Conservation (phyloP, 2,797 vertebrate species). For the Hippopotamyrus pictus region DNA sequence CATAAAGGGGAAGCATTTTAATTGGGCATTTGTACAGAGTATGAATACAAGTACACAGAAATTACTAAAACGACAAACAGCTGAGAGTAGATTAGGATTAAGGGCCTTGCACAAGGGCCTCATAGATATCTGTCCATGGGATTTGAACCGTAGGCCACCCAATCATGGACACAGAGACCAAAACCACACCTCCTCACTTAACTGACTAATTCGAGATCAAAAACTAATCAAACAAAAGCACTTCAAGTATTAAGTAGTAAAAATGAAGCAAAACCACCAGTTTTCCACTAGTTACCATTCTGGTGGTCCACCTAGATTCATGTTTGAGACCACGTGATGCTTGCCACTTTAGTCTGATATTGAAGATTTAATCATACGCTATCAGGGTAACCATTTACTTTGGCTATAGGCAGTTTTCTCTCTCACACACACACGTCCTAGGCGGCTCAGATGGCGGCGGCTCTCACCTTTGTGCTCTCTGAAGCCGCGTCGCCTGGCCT, state of each 20-base stretch:
- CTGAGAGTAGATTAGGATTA: neutral
- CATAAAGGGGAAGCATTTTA: neutral
- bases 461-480: conserved; percentile 69
- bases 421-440: neutral
- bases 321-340: neutral
- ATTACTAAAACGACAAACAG: neutral
- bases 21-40: neutral
- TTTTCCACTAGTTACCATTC: neutral
- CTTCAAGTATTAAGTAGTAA: neutral
- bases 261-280: neutral
- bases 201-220: neutral
- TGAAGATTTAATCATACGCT: neutral
- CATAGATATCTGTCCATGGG: neutral
- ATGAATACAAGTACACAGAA: neutral
- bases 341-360: neutral
- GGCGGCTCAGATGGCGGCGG: neutral
- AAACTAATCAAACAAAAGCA: neutral
- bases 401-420: neutral
- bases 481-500: conserved; percentile 47
- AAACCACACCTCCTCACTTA: neutral
- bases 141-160: neutral
- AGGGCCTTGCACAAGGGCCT: neutral
- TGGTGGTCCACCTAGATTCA: neutral
- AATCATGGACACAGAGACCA: neutral
- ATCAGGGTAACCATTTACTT: neutral